Base-by-base conservation (phyloP, 2,797 vertebrate species). In the Lepidocolaptes lacrymiger region DNA sequence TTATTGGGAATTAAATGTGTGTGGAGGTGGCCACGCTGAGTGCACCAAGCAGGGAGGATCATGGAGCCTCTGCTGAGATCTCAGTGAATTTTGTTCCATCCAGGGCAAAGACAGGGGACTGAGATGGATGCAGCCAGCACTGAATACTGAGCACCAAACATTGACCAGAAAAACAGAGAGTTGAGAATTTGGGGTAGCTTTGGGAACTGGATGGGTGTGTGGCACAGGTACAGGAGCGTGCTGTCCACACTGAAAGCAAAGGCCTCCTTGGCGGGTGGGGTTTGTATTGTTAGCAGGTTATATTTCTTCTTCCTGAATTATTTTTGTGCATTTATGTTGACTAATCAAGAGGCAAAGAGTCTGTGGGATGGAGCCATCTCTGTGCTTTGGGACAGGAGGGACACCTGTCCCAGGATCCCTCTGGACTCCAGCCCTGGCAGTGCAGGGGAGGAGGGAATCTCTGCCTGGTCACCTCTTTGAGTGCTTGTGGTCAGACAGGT, bases 401-500 rank as follows among this genome's bases (percentile, higher is more conserved):
- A 36, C 1, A 1, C 14, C 10, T 36, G 24, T 20, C 37, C 43
- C 36, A 32, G 28, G 28, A 32, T 66, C 27, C 22, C 13, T 55
- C 32, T 10, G 23, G 39, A 19, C 1, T 2, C 13, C 32, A 34
- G 44, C 20, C 20, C 51, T 87, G 64, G 41, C 6, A 9, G n/a
- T 80, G 41, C 24, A 41, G 28, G 26, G 41, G 5, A 51, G 61
- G 34, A 39, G 21, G 62, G 17, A 56, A 7, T 27, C 43, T 72
- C 30, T 55, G 3, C 30, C 14, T 0, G 1, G 39, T 22, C n/a
- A 43, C 46, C 62, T 64, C 4, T 67, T 36, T 5, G 59, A 0
- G 4, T 30, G 43, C 54, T 49, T 10, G 1, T 0, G 1, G 5
- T 15, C 1, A 1, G 27, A 14, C 7, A 13, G 32, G 11, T 21